phyloP scores from a whole-genome alignment of 2,888 invertebrate genomes.

The Dastarcus helophoroides region DNA sequence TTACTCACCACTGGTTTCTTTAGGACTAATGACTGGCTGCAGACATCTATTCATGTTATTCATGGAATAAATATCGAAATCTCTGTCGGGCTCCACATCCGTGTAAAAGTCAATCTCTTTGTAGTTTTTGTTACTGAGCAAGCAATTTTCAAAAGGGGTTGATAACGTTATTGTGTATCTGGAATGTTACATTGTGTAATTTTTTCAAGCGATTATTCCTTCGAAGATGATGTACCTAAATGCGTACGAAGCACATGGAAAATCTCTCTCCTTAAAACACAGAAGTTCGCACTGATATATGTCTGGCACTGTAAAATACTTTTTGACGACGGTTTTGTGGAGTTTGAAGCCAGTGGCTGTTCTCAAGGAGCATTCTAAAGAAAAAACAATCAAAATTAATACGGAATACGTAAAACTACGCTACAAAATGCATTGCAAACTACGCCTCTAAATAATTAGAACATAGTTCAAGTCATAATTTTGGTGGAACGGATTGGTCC shows the following conservation, averaged over 20 bases:
- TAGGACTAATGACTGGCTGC: slow-evolving; percentile 33
- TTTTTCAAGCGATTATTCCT: background rate
- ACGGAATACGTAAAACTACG: background rate
- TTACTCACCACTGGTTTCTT: slow-evolving; percentile 36
- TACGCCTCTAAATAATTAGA: no score
- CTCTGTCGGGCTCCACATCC: slow-evolving; percentile 60
- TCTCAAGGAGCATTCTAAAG: slow-evolving; percentile 62
- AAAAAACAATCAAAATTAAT: slow-evolving; percentile 5
- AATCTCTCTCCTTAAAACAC: slow-evolving; percentile 59
- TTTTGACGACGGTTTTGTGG: slow-evolving; percentile 53
- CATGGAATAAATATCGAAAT: slow-evolving; percentile 72
- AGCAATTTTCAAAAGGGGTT: slow-evolving; percentile 61
- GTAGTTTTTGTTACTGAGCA: slow-evolving; percentile 60
- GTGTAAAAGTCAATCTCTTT: slow-evolving; percentile 59
- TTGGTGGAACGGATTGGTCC: no score
- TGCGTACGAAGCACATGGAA: slow-evolving; percentile 65
- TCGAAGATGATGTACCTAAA: slow-evolving; percentile 45
- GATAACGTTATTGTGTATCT: slow-evolving; percentile 41
- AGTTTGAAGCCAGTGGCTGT: slow-evolving; percentile 65
- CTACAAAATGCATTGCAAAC: no score
- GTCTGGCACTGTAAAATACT: slow-evolving; percentile 51
- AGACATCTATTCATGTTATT: slow-evolving; percentile 44
- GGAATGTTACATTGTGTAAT: slow-evolving; percentile 5
- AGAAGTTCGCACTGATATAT: slow-evolving; percentile 67
- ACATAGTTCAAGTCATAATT: no score